Conservation (phyloP, 1,140 invertebrate genomes). For the Dreissena rostriformis region DNA sequence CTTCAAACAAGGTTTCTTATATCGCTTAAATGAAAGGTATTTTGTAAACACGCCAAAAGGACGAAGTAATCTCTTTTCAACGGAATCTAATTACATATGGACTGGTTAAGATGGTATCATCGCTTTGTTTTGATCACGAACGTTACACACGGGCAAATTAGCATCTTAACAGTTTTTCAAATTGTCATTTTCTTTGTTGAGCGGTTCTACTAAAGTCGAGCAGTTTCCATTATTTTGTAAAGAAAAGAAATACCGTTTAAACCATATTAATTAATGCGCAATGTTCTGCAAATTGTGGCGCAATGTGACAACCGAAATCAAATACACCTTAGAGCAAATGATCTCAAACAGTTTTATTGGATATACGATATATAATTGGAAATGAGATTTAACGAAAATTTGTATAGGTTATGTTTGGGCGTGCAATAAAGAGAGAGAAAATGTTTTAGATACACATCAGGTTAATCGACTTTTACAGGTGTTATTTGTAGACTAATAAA, state of each 20-base stretch:
- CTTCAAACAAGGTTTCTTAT: constrained; percentile 7
- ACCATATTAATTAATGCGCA: not conserved
- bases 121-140: constrained; percentile 4
- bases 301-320: not conserved
- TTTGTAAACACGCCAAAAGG: not conserved
- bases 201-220: not conserved
- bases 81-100: constrained; percentile 1
- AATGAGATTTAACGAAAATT: too few species aligned
- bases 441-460: too few species aligned
- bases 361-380: too few species aligned
- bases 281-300: constrained; percentile 1
- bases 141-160: not conserved
- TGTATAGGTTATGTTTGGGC: too few species aligned
- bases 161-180: constrained; percentile 1
- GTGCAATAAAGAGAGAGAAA: too few species aligned
- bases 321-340: not conserved
- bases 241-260: constrained; percentile 1
- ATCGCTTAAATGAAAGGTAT: not conserved
- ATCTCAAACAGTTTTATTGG: too few species aligned
- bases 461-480: too few species aligned
- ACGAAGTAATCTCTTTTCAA: not conserved
- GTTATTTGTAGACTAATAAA: too few species aligned
- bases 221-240: not conserved
- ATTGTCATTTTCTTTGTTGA: constrained; percentile 2
- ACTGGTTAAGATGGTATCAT: not conserved